Evolutionary conservation across 2,113 vertebrate species (phyloP), one percentile per base, ranked within the genome.

Genomic region (Hippopotamus amphibius): DNA sequence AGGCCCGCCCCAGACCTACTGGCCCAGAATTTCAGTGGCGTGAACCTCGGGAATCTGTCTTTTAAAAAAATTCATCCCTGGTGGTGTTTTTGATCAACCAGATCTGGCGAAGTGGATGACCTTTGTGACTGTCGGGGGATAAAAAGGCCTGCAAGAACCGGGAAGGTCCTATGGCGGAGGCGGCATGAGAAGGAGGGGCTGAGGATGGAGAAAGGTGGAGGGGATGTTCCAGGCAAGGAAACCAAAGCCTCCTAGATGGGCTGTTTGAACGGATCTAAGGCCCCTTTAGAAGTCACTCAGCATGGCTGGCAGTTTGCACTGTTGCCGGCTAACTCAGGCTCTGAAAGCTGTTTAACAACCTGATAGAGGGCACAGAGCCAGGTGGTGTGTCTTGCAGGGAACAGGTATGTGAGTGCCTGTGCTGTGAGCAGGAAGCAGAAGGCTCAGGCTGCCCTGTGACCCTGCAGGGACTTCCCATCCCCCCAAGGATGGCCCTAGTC

Each of bases 71-170:
- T n/a, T 12, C 53, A 66, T 6, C 8, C 17, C 33, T 3, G 12
- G 26, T 46, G 7, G 15, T 28, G 48, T 28, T 84, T 90, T 50
- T 48, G 48, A 88, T 68, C 69, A 19, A 37, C 46, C 1, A 65
- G 43, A 50, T 79, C 59, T 10, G 43, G 61, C 28, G 30, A 89
- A 13, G 71, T 14, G 1, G 8, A n/a, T 48, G 57, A 46, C 24
- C 61, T 71, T 50, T 50, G 59, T 41, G 66, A 85, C 14, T 84
- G 19, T 17, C 21, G 21, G 19, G 16, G 59, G 37, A 9, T 11
- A 7, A 11, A 48, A 4, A 14, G 43, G 30, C 9, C 63, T 7
- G 15, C 6, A 7, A 33, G 12, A 77, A 21, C 3, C 0, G 0
- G 14, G 15, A 24, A 48, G 19, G 8, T 43, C 46, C 16, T 7